Conservation (phyloP, 2,888 invertebrate species). For the Ophion obscuratus region DNA sequence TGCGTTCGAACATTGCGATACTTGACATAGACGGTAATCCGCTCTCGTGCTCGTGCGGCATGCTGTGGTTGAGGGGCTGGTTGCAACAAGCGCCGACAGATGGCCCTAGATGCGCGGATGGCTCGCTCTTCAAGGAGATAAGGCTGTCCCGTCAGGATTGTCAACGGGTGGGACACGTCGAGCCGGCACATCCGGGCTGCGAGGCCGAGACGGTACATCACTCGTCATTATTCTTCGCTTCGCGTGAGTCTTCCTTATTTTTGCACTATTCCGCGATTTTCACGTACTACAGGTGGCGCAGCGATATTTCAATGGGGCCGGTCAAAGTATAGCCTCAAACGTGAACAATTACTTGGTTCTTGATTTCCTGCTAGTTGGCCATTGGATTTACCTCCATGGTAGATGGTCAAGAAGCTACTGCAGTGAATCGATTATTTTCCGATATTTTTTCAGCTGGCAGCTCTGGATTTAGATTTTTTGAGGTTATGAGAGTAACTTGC, state of each 20-base stretch:
- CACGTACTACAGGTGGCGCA: no score
- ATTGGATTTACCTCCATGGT: no score
- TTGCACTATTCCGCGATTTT: background rate
- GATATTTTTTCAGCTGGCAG: no score
- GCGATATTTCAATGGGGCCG: no score
- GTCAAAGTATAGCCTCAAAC: no score
- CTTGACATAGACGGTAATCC: conserved; percentile 95
- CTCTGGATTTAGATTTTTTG: no score
- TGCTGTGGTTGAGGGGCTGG: conserved; percentile 94
- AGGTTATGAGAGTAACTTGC: no score
- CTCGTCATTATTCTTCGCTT: conserved; percentile 70
- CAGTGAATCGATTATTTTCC: no score
- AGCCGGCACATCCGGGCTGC: conserved; percentile 88
- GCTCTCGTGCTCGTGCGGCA: conserved; percentile 91
- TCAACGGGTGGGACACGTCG: conserved; percentile 84
- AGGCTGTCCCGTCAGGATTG: conserved; percentile 90
- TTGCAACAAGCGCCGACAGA: conserved; percentile 90
- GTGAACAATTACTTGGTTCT: no score
- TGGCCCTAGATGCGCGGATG: conserved; percentile 92
- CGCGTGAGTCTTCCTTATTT: conserved; percentile 68
- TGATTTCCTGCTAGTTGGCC: no score
- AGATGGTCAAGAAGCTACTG: no score
- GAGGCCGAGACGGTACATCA: conserved; percentile 87
- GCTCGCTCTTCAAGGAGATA: conserved; percentile 90
- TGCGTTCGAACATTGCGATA: conserved; percentile 92